These are phyloP conservation scores for Myotis lucifugus DNA, from an alignment of 2,113 vertebrate species.

Conservation along the genomic window DNA sequence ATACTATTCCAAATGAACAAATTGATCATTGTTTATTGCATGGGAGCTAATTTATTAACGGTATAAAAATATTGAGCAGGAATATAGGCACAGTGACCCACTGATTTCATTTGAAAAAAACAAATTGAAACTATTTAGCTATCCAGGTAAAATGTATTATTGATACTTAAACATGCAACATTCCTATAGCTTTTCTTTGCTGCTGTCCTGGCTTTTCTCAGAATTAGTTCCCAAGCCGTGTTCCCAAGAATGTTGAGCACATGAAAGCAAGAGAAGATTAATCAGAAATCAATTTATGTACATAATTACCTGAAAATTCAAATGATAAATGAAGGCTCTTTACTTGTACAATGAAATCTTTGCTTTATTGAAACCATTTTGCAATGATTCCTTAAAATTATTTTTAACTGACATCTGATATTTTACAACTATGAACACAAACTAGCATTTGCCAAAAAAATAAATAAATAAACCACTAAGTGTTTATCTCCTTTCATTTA, in stretches of 20 bases:
- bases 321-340: conserved; percentile 6
- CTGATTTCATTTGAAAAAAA: neutral
- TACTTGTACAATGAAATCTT: neutral
- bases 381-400: neutral
- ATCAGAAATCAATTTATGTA: neutral
- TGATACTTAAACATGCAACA: neutral
- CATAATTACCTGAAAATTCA: neutral
- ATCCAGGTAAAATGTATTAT: neutral
- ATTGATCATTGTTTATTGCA: neutral
- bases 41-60: neutral
- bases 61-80: neutral
- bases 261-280: neutral
- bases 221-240: neutral
- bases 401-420: neutral
- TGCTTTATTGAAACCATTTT: neutral
- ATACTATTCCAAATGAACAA: neutral
- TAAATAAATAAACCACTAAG: neutral
- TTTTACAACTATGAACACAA: neutral
- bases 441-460: neutral
- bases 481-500: neutral
- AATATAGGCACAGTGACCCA: neutral
- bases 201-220: neutral
- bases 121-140: neutral
- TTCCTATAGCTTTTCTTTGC: neutral
- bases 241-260: neutral